Conservation (phyloP, 1,140 invertebrate species). For the Drosophila grimshawi region DNA sequence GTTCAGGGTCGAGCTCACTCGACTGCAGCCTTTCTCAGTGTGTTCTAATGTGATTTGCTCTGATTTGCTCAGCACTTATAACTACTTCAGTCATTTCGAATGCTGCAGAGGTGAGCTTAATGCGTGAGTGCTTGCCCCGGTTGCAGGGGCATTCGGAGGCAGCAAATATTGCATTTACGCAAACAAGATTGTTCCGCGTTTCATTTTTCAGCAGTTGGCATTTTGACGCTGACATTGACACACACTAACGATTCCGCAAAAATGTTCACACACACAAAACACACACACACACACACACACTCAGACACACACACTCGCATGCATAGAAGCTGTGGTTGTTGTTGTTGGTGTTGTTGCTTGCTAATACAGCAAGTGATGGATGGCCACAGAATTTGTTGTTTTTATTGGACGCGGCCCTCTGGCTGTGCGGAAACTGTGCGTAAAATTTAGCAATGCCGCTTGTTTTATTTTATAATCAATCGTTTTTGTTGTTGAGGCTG, state of each 20-base stretch:
- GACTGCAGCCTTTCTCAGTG: no score
- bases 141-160: constrained; percentile 23
- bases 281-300: constrained; percentile 4
- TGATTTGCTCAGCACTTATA: no score
- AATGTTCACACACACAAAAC: background rate
- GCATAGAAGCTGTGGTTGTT: background rate
- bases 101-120: no score
- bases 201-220: constrained; percentile 45
- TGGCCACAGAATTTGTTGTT: constrained; percentile 39
- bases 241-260: constrained; percentile 33
- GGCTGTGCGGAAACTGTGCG: constrained; percentile 44
- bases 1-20: no score
- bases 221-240: constrained; percentile 47
- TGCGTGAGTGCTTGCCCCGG: background rate
- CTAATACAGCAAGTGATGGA: constrained; percentile 45
- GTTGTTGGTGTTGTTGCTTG: constrained; percentile 21
- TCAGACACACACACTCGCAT: background rate
- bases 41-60: no score
- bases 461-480: constrained; percentile 51
- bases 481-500: constrained; percentile 20
- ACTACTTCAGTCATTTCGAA: no score
- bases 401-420: background rate
- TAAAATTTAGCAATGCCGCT: constrained; percentile 48
- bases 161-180: constrained; percentile 46
- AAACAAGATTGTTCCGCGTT: constrained; percentile 44